Conservation (phyloP, 2,113 vertebrate genomes). For the Dolichallabes microphthalmus region DNA sequence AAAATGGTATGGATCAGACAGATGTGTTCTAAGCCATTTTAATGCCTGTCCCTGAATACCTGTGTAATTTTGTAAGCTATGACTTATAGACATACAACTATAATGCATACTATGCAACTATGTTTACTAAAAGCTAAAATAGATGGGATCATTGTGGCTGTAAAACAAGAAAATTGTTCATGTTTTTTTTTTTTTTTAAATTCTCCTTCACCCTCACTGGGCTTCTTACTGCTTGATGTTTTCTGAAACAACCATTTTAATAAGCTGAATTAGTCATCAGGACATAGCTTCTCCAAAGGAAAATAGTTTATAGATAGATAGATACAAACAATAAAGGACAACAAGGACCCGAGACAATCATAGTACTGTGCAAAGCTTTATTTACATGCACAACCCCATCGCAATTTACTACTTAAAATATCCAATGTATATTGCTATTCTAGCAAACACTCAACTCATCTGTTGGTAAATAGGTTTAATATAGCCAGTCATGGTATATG, state of each 20-base stretch:
- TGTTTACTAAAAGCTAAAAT: background rate
- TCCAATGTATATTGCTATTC: conserved; percentile 17
- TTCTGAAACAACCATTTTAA: background rate
- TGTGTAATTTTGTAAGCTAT: too few species aligned
- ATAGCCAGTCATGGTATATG: conserved; percentile 26
- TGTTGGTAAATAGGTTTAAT: conserved; percentile 31
- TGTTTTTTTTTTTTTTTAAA: background rate
- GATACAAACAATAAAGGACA: background rate
- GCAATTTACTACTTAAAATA: conserved; percentile 9
- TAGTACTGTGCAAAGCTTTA: conserved; percentile 43
- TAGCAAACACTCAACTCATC: conserved; percentile 30
- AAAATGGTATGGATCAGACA: too few species aligned
- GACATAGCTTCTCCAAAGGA: too few species aligned
- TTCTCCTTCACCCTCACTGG: background rate
- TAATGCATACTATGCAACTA: too few species aligned
- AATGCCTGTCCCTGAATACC: too few species aligned
- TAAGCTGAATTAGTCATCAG: background rate
- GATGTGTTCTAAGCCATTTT: too few species aligned
- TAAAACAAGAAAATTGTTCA: background rate
- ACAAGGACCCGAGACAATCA: conserved; percentile 24
- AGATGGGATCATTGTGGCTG: background rate
- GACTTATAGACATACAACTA: too few species aligned
- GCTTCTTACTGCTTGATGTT: background rate
- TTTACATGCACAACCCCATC: conserved; percentile 39
- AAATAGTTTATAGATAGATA: too few species aligned